Base-by-base conservation (phyloP, 2,888 invertebrate genomes). In the Seira ritae region DNA sequence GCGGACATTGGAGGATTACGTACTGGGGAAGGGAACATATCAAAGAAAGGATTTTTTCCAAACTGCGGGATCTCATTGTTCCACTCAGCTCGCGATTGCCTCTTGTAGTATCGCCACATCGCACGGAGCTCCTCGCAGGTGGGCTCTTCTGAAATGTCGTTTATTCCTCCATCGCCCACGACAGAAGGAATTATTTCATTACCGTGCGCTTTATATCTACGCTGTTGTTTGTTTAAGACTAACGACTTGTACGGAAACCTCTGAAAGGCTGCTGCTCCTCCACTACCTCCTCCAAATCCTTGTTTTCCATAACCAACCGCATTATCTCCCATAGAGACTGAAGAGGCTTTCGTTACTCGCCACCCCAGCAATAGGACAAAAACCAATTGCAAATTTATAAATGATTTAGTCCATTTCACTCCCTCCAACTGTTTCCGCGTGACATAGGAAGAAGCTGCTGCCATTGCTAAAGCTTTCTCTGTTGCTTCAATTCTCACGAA, bases 71-170 rank as follows among this genome's bases (percentile, higher is more conserved):
- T 94, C 92, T 96, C 96, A 91, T 96, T 97, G 90, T 96, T 95
- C 87, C 95, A 94, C 91, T 96, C 96, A 4, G 96, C 95, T 55
- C 96, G 93, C 70, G 96, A 96, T 91, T 97, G 96, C 82, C 97
- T 92, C 91, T 96, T 96, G 17, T 96, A 96, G 92, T 96, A 96
- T 91, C 95, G 94, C 97, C 97, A 97, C 96, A 97, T 97, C 10
- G 95, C 95, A 84, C 96, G 94, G 70, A 97, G 92, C 90, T 97
- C 95, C 88, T 96, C 96, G 91, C 97, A 97, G 73, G 94, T 94
- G 0, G 97, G 97, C 90, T 97, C 97, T 46, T 93, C 93, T 19
- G 91, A 90, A 87, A 92, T 91, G 75, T 90, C 90, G 87, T 84
- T 84, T 8, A n/a, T 3, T 12, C 15, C 50, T 8, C 15, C 50